Evolutionary conservation across 2,797 vertebrate genomes (phyloP).

Genomic region (Gymnopithys bicolor): DNA sequence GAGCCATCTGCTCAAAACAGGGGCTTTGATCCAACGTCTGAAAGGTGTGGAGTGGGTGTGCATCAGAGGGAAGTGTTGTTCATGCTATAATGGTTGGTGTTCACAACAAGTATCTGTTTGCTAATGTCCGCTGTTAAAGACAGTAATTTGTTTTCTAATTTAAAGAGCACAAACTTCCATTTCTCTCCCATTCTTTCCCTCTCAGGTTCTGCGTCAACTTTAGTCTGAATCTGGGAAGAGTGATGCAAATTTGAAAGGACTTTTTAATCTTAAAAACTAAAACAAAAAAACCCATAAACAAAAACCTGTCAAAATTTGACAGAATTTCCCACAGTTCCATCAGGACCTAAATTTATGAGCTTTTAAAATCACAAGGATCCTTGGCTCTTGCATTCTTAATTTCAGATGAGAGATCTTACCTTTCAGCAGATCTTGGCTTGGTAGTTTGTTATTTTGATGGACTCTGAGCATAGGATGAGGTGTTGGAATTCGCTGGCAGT

Average conservation of each 20-base stretch:
- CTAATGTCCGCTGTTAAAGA: neutral
- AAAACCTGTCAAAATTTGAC: neutral
- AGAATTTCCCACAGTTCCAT: neutral
- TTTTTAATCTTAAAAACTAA: neutral
- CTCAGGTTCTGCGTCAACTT: neutral
- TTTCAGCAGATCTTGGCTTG: neutral
- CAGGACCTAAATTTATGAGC: neutral
- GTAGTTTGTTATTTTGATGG: neutral
- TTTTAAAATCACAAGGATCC: neutral
- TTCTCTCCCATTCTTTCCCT: neutral
- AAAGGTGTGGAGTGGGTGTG: neutral
- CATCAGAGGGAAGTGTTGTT: neutral
- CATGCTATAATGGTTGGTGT: neutral
- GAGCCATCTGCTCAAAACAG: neutral
- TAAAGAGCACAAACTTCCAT: neutral
- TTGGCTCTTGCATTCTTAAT: neutral
- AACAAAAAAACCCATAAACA: too few relatives aligned
- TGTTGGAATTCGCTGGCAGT: neutral
- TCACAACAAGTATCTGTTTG: neutral
- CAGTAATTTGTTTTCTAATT: neutral
- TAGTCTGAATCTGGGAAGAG: neutral
- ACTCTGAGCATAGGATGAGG: neutral
- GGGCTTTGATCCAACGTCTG: neutral
- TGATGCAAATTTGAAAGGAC: neutral
- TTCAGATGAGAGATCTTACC: neutral